Base-by-base conservation (phyloP, 1,140 invertebrate genomes). In the Asobara japonica region DNA sequence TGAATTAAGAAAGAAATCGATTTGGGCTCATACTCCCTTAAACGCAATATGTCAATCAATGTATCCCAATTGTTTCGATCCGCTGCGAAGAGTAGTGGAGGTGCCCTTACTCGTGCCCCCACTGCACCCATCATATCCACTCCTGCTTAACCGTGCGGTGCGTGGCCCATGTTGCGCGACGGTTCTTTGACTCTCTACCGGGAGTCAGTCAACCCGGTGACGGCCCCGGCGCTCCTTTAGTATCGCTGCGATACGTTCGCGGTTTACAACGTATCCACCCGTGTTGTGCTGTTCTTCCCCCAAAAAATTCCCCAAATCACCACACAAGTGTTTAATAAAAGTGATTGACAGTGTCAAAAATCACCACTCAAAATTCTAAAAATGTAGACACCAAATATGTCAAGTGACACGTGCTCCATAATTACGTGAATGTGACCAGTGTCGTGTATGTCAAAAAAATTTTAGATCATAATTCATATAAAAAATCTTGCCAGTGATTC, bases 191-290 rank as follows among this genome's bases (percentile, higher is more conserved):
- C 78, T 83, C 81, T 74, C 75, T 45, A 76, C 72, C 76, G 72
- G 66, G 73, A 84, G 84, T 84, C 82, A 84, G 84, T 86, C 83
- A 85, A 86, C 84, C 78, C 84, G 77, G 80, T 84, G 84, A 82
- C 82, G 82, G 79, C 77, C 77, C 68, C 22, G 29, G 18, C 25
- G 45, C 16, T 51, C 10, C 51, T 56, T 10, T n/a, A 73, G 74
- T 75, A 73, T 25, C 29, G 65, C 67, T 62, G 71, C 61, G 62
- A 11, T 36, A 66, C 30, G 13, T 48, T 61, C 60, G 29, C 45
- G 31, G 45, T 25, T 22, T 25, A 68, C 51, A 65, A 60, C 45
- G 41, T 66, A 18, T 8, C 41, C 20, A 20, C 5, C 3, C 20
- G 51, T 20, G 51, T 56, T 27, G 20, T 56, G 20, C 25, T 27